Percentiles rank a stretch among this genome's conserved stretches.
Evolutionary conservation across 2,797 vertebrate genomes (phyloP).

Genomic region (Gambelia wislizenii): DNA sequence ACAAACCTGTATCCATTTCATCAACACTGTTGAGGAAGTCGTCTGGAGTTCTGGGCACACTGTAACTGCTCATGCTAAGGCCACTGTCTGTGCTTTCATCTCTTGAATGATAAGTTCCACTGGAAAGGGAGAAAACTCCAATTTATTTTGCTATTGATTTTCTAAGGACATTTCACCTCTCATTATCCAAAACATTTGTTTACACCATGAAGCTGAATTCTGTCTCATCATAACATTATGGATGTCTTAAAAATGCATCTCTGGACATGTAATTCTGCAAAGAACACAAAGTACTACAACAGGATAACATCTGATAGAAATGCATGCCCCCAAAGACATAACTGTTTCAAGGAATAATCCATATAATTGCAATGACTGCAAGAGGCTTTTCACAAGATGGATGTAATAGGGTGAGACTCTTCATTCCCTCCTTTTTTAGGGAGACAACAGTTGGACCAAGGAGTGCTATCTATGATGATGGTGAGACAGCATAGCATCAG

Average conservation of each 20-base stretch:
- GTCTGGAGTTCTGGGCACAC: conserved; percentile 96
- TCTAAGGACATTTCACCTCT: not conserved
- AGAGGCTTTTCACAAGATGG: not conserved
- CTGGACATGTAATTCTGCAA: not conserved
- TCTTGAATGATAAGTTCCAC: conserved; percentile 98
- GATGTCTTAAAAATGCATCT: not conserved
- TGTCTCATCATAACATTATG: not conserved
- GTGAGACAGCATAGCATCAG: too few relatives aligned
- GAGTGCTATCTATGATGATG: not conserved
- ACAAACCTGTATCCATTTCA: conserved; percentile 97
- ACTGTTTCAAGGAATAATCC: not conserved
- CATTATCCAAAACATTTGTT: not conserved
- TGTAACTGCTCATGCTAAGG: conserved; percentile 99
- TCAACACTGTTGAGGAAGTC: conserved; percentile 99
- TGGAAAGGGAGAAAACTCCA: conserved; percentile 62
- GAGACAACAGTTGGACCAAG: not conserved
- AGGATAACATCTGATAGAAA: not conserved
- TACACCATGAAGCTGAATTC: not conserved
- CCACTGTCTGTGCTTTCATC: conserved; percentile 99
- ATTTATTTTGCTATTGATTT: not conserved
- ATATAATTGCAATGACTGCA: not conserved
- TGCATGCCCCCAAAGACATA: not conserved
- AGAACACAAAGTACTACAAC: not conserved
- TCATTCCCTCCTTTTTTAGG: not conserved
- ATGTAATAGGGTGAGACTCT: not conserved